Conservation (phyloP, 2,797 vertebrate genomes). For the Phrynocephalus forsythii region DNA sequence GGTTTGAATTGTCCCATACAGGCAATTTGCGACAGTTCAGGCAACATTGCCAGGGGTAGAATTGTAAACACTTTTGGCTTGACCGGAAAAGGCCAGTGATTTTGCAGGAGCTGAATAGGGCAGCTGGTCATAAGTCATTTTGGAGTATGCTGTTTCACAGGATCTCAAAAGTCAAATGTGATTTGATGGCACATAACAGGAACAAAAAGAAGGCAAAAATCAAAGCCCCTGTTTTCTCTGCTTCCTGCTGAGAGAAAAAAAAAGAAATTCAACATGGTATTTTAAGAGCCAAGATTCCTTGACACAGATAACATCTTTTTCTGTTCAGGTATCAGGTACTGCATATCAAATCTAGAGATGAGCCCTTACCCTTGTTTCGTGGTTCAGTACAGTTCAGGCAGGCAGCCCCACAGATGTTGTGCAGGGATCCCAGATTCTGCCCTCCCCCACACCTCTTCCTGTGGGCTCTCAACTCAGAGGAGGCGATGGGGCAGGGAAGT, state of each 20-base stretch:
- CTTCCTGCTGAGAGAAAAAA: not conserved
- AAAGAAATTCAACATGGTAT: not conserved
- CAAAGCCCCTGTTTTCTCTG: not conserved
- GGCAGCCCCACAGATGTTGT: too few relatives aligned
- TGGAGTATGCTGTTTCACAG: not conserved
- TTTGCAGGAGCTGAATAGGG: not conserved
- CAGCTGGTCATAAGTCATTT: not conserved
- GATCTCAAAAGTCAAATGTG: not conserved
- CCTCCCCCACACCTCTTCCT: too few relatives aligned
- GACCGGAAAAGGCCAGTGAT: not conserved
- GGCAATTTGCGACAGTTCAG: too few relatives aligned
- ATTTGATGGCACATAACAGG: too few relatives aligned
- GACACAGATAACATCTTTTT: not conserved
- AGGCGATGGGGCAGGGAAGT: too few relatives aligned
- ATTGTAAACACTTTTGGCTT: not conserved
- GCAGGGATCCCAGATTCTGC: too few relatives aligned
- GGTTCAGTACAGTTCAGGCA: too few relatives aligned
- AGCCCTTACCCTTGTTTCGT: too few relatives aligned
- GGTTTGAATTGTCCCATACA: too few relatives aligned
- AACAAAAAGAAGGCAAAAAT: not conserved
- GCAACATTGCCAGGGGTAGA: too few relatives aligned
- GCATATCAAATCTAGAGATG: not conserved
- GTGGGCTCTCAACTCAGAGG: too few relatives aligned
- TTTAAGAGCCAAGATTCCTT: not conserved
- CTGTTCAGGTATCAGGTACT: not conserved